phyloP scores from a whole-genome alignment of 2,888 invertebrate species.

The Ochropleura leucogaster region DNA sequence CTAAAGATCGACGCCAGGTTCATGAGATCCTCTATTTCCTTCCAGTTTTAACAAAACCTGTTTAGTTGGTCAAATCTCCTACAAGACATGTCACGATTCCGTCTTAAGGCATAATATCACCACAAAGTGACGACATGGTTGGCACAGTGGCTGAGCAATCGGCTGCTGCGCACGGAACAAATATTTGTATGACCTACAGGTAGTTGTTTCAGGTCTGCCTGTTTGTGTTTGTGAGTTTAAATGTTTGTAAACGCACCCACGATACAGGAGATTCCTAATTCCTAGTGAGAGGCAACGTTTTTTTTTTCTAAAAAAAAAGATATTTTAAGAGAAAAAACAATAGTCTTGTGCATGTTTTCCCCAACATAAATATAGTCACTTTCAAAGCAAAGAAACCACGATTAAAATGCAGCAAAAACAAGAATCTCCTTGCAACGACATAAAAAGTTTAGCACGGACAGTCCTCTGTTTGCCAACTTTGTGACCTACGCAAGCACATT shows the following conservation, averaged over 20 bases:
- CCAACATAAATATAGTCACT: neutral
- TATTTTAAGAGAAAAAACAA: neutral
- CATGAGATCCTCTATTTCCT: too few species aligned
- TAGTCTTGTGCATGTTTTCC: neutral
- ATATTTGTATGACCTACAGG: too few species aligned
- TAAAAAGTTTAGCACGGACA: constrained; percentile 33
- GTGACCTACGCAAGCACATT: constrained; percentile 50
- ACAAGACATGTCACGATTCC: neutral
- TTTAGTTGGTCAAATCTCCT: neutral
- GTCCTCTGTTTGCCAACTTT: constrained; percentile 38
- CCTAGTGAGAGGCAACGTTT: too few species aligned
- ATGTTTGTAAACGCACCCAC: too few species aligned
- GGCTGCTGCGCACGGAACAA: too few species aligned
- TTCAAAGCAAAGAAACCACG: constrained; percentile 3
- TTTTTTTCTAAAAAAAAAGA: too few species aligned
- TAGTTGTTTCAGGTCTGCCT: too few species aligned
- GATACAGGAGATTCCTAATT: too few species aligned
- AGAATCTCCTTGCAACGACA: constrained; percentile 16
- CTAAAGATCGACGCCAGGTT: too few species aligned
- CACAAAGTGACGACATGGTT: too few species aligned
- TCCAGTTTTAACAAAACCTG: neutral
- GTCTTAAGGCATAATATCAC: neutral
- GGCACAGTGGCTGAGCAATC: too few species aligned
- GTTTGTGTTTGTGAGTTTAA: too few species aligned
- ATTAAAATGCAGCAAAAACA: constrained; percentile 26